Evolutionary conservation across 1,140 invertebrate genomes (phyloP).

Genomic region (Drosophila willistoni): DNA sequence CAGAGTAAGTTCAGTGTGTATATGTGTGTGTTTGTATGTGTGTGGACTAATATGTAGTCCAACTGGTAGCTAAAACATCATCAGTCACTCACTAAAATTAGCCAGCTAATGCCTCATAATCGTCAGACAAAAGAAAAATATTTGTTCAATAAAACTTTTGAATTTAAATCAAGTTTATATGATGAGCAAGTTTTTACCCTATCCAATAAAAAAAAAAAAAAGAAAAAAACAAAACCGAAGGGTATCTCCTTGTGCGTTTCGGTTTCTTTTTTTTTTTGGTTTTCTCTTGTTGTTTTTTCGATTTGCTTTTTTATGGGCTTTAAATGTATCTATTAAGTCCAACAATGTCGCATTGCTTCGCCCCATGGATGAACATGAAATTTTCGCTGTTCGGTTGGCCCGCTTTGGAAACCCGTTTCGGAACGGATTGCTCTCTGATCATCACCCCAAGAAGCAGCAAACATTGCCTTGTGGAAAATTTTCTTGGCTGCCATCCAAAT

Average conservation of each 20-base stretch:
- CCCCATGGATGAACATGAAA: conserved; percentile 29
- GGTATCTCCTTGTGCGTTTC: not conserved
- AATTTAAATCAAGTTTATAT: not conserved
- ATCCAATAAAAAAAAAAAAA: not conserved
- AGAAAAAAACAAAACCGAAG: conserved; percentile 14
- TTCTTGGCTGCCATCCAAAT: conserved; percentile 63
- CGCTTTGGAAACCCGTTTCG: conserved; percentile 67
- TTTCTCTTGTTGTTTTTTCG: conserved; percentile 32
- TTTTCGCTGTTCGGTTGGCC: conserved; percentile 55
- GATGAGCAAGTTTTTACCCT: conserved; percentile 5
- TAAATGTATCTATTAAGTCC: conserved; percentile 78
- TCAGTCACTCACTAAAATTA: conserved; percentile 71
- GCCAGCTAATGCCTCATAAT: conserved; percentile 66
- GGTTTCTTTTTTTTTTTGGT: conserved; percentile 41
- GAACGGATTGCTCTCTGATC: not conserved
- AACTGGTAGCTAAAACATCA: not conserved
- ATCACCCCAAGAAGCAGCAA: not conserved
- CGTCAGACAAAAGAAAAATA: conserved; percentile 46
- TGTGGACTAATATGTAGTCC: conserved; percentile 5
- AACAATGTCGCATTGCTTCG: conserved; percentile 73
- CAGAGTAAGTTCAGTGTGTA: conserved; percentile 84
- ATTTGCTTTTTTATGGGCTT: conserved; percentile 79
- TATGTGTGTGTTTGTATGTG: not conserved
- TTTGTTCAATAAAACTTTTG: conserved; percentile 1
- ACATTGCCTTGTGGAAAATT: conserved; percentile 68